Percentiles rank a stretch among this genome's conserved stretches.
Evolutionary conservation across 2,797 vertebrate genomes (phyloP).

Genomic region (Anomalospiza imberbis): DNA sequence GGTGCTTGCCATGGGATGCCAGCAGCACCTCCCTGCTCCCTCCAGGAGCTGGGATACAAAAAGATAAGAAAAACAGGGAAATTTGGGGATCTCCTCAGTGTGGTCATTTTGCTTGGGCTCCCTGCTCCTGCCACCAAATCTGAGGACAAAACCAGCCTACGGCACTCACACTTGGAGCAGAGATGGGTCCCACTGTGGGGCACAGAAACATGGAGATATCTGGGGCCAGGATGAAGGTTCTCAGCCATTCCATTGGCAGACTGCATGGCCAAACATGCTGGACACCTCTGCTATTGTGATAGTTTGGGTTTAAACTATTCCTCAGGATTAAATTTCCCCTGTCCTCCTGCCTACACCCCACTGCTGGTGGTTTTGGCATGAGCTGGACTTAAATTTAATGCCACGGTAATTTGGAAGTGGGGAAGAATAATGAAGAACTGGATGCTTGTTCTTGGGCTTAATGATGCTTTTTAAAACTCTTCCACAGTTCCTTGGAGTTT

Average conservation of each 20-base stretch:
- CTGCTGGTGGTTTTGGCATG: neutral
- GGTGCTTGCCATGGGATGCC: neutral
- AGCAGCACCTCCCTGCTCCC: neutral
- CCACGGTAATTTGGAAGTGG: neutral
- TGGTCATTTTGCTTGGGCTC: neutral
- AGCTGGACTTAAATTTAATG: neutral
- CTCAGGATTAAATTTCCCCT: neutral
- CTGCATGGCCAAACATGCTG: neutral
- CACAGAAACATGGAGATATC: neutral
- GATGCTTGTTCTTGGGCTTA: neutral
- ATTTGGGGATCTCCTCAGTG: accelerated
- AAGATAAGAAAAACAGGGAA: neutral
- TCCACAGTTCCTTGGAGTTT: neutral
- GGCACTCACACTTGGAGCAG: neutral
- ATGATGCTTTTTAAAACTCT: neutral
- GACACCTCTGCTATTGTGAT: neutral
- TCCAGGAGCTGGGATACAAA: neutral
- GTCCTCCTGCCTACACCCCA: neutral
- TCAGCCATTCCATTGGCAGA: neutral
- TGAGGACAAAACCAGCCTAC: neutral
- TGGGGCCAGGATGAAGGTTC: neutral
- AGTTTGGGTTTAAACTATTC: neutral
- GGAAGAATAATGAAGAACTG: neutral
- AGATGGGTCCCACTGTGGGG: neutral
- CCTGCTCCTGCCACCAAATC: neutral